A percentile compares a stretch with the other conserved stretches of the same genome.
These are phyloP conservation scores for Agrochola lychnidis DNA, from an alignment of 2,888 invertebrate species.

Conservation along the genomic window DNA sequence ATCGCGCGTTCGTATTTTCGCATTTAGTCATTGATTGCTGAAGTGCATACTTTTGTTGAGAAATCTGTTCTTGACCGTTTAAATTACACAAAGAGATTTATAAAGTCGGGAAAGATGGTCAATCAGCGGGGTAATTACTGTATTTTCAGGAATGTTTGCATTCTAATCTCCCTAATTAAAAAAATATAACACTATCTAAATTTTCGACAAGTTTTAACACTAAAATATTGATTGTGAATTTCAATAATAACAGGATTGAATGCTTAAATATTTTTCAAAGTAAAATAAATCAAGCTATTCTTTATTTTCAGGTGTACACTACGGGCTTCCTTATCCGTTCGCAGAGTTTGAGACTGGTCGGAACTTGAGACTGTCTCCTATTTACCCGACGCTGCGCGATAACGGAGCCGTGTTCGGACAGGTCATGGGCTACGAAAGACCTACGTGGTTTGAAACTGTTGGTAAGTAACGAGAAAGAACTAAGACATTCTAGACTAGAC, in stretches of 20 bases:
- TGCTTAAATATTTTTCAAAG: not conserved
- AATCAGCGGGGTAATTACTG: not conserved
- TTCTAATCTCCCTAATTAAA: not conserved
- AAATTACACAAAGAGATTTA: not conserved
- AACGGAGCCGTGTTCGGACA: conserved; percentile 99
- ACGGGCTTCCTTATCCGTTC: conserved; percentile 95
- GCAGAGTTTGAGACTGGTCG: conserved; percentile 96
- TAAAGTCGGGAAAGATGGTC: not conserved
- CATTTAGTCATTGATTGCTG: not conserved
- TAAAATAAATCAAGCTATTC: not conserved
- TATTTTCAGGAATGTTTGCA: not conserved
- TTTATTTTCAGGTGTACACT: conserved; percentile 91
- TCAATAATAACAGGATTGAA: not conserved
- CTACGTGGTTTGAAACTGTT: conserved; percentile 95
- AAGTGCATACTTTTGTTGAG: not conserved
- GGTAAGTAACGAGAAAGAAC: conserved; percentile 70
- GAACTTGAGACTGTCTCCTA: conserved; percentile 97
- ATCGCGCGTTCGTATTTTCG: not conserved
- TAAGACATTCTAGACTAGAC: not conserved
- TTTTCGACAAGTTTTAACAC: not conserved
- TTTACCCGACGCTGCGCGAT: conserved; percentile 97
- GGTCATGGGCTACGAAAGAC: conserved; percentile 99
- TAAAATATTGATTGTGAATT: not conserved
- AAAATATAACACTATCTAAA: not conserved
- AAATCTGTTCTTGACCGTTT: not conserved